Conservation (phyloP, 2,888 invertebrate genomes). For the Thymelicus lineola region DNA sequence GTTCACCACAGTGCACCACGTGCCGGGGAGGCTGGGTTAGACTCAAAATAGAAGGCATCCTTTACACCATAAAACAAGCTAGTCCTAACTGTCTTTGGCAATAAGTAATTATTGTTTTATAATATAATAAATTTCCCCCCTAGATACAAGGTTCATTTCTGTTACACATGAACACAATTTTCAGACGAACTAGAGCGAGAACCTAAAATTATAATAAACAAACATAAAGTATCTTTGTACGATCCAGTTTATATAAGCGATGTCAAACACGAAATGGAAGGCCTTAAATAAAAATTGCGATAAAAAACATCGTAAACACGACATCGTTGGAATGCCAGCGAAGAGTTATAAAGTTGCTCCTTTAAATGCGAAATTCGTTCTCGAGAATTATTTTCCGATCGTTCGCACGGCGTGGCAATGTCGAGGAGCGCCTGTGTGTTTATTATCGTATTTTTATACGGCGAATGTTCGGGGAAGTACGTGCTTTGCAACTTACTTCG, state of each 20-base stretch:
- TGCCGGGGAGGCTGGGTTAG: too few relatives aligned
- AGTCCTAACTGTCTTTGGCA: too few relatives aligned
- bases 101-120: too few relatives aligned
- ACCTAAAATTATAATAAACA: too few relatives aligned
- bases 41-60: too few relatives aligned
- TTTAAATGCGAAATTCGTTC: constrained; percentile 45
- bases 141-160: too few relatives aligned
- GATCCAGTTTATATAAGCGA: constrained; percentile 36
- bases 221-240: not conserved
- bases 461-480: constrained; percentile 27
- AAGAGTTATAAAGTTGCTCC: constrained; percentile 45
- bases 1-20: too few relatives aligned
- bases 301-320: constrained; percentile 50
- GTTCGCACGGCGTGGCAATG: constrained; percentile 27
- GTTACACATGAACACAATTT: too few relatives aligned
- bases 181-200: too few relatives aligned
- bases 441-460: constrained; percentile 36
- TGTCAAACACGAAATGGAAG: constrained; percentile 46
- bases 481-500: constrained; percentile 30
- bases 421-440: constrained; percentile 28
- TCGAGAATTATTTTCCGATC: constrained; percentile 38
- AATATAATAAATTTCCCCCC: too few relatives aligned
- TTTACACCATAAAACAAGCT: too few relatives aligned
- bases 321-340: constrained; percentile 46
- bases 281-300: constrained; percentile 50